Percentiles rank a stretch among this genome's conserved stretches.
Conservation (phyloP, 1,140 invertebrate species). For the Thrips palmi region DNA sequence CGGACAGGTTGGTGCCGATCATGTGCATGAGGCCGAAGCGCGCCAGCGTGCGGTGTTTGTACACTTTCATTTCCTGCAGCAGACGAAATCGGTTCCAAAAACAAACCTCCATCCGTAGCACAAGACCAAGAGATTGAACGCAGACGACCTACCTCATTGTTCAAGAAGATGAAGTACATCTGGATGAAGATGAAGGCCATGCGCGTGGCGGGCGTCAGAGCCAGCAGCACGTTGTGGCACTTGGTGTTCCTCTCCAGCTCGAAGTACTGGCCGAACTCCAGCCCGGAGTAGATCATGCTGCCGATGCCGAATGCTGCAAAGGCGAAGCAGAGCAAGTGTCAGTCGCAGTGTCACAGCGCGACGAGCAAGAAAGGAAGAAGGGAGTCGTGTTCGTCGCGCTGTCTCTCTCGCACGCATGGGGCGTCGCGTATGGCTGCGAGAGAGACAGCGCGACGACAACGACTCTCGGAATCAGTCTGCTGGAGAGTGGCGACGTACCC, state of each 20-base stretch:
- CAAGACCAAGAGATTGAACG: neutral
- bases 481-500: conserved; percentile 44
- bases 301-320: conserved; percentile 76
- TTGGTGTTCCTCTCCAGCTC: conserved; percentile 67
- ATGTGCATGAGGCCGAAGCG: conserved; percentile 89
- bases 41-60: conserved; percentile 67
- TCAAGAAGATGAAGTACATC: conserved; percentile 92
- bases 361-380: too few relatives aligned
- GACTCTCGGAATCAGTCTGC: too few relatives aligned
- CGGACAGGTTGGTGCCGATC: conserved; percentile 85
- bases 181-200: conserved; percentile 91
- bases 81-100: neutral
- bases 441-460: too few relatives aligned
- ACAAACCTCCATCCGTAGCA: neutral
- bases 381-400: too few relatives aligned
- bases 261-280: conserved; percentile 87
- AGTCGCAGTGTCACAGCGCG: too few relatives aligned
- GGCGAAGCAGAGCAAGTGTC: too few relatives aligned
- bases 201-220: conserved; percentile 65
- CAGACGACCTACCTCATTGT: conserved; percentile 50
- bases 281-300: conserved; percentile 84
- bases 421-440: too few relatives aligned
- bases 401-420: too few relatives aligned
- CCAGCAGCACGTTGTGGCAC: conserved; percentile 72
- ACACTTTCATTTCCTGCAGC: conserved; percentile 67